phyloP scores from a whole-genome alignment of 2,888 invertebrate species.

The Reticulitermes lucifugus region DNA sequence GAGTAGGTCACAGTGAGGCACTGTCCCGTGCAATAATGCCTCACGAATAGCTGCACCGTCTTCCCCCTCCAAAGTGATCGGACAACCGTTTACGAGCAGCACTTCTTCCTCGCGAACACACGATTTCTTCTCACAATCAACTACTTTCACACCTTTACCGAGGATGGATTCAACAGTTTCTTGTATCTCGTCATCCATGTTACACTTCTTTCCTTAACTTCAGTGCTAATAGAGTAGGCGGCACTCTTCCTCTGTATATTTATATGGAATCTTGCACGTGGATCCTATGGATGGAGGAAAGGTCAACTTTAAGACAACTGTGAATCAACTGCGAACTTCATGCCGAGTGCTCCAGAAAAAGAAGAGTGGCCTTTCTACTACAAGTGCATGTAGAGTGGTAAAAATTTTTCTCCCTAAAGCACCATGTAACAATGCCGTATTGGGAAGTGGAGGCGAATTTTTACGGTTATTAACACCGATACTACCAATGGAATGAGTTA shows the following conservation, averaged over 20 bases:
- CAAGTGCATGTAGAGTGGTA: no score
- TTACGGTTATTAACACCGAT: no score
- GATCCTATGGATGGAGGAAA: conserved; percentile 15
- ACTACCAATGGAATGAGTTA: no score
- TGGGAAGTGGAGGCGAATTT: no score
- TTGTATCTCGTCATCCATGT: conserved; percentile 79
- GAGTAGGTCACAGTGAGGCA: conserved; percentile 77
- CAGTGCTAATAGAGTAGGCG: background rate
- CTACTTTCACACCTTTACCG: conserved; percentile 77
- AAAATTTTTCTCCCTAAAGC: no score
- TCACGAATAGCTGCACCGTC: conserved; percentile 77
- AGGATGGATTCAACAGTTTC: conserved; percentile 80
- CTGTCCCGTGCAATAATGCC: conserved; percentile 73
- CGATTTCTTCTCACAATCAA: conserved; percentile 80
- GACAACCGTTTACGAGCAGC: conserved; percentile 77
- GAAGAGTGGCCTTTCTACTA: no score
- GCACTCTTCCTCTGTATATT: background rate
- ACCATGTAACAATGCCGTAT: no score
- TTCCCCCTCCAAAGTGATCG: conserved; percentile 74
- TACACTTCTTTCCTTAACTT: background rate
- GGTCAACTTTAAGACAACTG: background rate
- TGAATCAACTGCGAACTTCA: background rate
- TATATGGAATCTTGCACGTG: background rate
- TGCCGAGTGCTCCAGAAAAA: background rate
- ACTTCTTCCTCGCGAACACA: conserved; percentile 78